Conservation (phyloP, 2,797 vertebrate genomes). For the Glyptemys insculpta region DNA sequence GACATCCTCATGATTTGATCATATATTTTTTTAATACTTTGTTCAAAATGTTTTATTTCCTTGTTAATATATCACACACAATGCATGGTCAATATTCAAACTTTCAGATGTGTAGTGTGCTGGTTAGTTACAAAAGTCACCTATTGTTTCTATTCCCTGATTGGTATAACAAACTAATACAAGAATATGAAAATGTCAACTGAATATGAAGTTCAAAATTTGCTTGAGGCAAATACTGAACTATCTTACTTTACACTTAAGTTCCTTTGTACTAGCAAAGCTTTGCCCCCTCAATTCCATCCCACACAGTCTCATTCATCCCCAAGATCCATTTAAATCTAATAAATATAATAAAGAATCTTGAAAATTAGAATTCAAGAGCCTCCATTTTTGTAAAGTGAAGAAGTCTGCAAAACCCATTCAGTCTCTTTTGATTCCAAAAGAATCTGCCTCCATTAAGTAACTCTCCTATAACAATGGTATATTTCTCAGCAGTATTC, state of each 20-base stretch:
- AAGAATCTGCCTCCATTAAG: not conserved
- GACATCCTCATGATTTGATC: not conserved
- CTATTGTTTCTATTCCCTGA: not conserved
- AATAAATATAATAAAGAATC: not conserved
- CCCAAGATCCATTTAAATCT: not conserved
- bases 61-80: not conserved
- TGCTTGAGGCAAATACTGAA: not conserved
- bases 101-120: not conserved
- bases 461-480: not conserved
- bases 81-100: not conserved
- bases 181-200: not conserved
- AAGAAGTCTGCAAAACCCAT: not conserved
- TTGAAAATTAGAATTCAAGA: not conserved
- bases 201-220: not conserved
- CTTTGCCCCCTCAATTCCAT: not conserved
- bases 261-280: not conserved
- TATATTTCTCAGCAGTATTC: not conserved
- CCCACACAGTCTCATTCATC: not conserved
- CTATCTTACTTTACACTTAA: not conserved
- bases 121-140: not conserved
- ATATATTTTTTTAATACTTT: not conserved
- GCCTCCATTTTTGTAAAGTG: not conserved
- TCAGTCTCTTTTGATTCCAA: not conserved
- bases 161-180: not conserved
- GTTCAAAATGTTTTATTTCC: not conserved